Percentiles rank a stretch among this genome's conserved stretches.
phyloP scores from a whole-genome alignment of 2,113 vertebrate genomes.

The Cyanoramphus novaezelandiae region DNA sequence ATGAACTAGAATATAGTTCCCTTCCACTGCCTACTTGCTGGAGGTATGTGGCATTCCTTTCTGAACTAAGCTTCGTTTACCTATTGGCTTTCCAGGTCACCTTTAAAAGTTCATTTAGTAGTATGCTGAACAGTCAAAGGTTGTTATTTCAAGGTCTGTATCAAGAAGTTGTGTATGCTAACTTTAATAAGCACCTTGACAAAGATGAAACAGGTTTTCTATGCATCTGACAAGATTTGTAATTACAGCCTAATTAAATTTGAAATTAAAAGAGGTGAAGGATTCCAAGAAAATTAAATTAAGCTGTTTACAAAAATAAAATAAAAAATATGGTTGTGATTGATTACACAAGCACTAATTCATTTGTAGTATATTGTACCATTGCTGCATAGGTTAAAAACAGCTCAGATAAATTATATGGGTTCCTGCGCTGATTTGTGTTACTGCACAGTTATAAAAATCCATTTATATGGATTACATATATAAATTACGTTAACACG shows the following conservation, averaged over 20 bases:
- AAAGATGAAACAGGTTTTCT: not conserved
- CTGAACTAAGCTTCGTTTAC: not conserved
- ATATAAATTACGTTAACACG: not conserved
- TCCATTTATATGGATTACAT: not conserved
- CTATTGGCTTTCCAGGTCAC: not conserved
- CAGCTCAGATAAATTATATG: not conserved
- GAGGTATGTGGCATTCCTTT: not conserved
- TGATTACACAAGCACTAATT: not conserved
- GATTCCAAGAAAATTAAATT: constrained; percentile 37
- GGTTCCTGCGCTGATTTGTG: not conserved
- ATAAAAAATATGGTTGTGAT: not conserved
- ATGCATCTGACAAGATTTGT: not conserved
- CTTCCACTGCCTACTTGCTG: not conserved
- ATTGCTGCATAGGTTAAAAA: not conserved
- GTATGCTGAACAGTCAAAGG: not conserved
- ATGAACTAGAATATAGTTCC: not conserved
- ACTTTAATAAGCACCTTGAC: not conserved
- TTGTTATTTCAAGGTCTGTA: not conserved
- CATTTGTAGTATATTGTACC: not conserved
- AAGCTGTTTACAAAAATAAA: constrained; percentile 25
- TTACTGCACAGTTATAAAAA: not conserved
- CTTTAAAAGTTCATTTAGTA: not conserved
- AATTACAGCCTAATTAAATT: constrained; percentile 7
- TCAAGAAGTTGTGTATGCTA: not conserved
- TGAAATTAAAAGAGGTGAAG: not conserved